A percentile compares a stretch with the other conserved stretches of the same genome.
phyloP scores from a whole-genome alignment of 2,113 vertebrate species.

The Oryzias javanicus region DNA sequence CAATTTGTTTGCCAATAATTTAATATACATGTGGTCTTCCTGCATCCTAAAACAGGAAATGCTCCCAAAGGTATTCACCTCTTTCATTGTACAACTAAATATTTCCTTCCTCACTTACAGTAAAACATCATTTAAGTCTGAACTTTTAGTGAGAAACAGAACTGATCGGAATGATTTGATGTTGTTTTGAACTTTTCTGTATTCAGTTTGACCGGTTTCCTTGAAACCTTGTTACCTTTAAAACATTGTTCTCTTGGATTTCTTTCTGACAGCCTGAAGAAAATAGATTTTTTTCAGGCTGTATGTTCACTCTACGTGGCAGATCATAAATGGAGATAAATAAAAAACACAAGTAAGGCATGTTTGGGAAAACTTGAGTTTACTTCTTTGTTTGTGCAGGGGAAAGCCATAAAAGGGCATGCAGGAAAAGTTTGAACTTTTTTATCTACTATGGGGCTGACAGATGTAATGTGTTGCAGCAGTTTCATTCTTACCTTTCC shows the following conservation, averaged over 20 bases:
- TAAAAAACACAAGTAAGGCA: neutral
- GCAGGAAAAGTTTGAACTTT: slow-evolving; percentile 31
- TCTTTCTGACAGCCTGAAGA: slow-evolving; percentile 6
- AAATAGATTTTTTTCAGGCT: slow-evolving; percentile 4
- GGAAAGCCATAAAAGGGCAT: neutral
- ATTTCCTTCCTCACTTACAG: neutral
- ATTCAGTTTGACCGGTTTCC: neutral
- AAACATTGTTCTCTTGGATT: slow-evolving; percentile 1
- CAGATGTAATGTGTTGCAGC: slow-evolving; percentile 32
- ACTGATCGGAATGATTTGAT: slow-evolving; percentile 15
- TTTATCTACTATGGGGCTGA: slow-evolving; percentile 3
- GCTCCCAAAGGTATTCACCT: neutral
- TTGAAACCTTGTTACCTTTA: slow-evolving; percentile 4
- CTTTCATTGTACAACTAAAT: neutral
- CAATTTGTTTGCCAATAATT: neutral
- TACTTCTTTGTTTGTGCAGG: too few species aligned
- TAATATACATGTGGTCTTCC: neutral
- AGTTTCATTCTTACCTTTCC: slow-evolving; percentile 45
- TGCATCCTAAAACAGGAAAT: neutral
- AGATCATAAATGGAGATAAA: neutral
- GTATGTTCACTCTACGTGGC: slow-evolving; percentile 8
- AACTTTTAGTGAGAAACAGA: slow-evolving; percentile 16
- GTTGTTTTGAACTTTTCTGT: slow-evolving; percentile 11
- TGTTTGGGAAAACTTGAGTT: too few species aligned
- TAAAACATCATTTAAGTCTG: slow-evolving; percentile 1